Base-by-base conservation (phyloP, 2,888 invertebrate genomes). In the Spisula subtruncata region DNA sequence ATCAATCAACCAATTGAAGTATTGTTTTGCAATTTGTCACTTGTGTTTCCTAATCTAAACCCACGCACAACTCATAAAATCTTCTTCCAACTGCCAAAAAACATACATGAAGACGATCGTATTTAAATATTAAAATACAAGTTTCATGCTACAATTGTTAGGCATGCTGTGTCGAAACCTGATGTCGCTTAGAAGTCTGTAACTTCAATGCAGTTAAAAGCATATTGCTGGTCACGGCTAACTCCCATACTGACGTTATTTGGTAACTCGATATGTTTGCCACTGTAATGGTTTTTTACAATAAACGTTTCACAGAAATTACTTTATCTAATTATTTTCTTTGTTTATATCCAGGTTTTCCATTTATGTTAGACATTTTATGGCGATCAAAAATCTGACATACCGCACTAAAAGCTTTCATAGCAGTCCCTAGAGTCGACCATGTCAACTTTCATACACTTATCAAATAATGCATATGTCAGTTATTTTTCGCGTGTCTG, bases 311-410 rank as follows among this genome's bases (percentile, higher is more conserved):
- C 35, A 75, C 18, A 32, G 32, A 18, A 75, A 35, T 35, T 35
- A 32, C 32, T 75, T 32, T 18, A 32, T 32, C 75, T 35, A 75
- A 35, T 75, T 75, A 75, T 32, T 32, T 32, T 32, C 75, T 75
- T 14, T 35, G 29, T 75, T 75, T 75, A 35, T 75, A 32, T 35
- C 32, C 35, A 35, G 32, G 35, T 75, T 32, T 32, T 75, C 75
- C 29, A 75, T 75, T 35, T 75, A 75, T 35, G 75, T 75, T 75
- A 35, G 75, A 35, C 75, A 32, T 75, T 75, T 75, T 75, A 75
- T 75, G 32, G 35, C 75, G 25, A 32, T 14, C 32, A 16, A 16
- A 75, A 75, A 75, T 35, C 35, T 75, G 75, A 75, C 75, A 75
- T 35, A 32, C 75, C 32, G 5, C 35, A 25, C 8, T 16, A 16